Evolutionary conservation across 2,797 vertebrate species (phyloP), one percentile per base, ranked within the genome.

Genomic region (Salmo trutta): DNA sequence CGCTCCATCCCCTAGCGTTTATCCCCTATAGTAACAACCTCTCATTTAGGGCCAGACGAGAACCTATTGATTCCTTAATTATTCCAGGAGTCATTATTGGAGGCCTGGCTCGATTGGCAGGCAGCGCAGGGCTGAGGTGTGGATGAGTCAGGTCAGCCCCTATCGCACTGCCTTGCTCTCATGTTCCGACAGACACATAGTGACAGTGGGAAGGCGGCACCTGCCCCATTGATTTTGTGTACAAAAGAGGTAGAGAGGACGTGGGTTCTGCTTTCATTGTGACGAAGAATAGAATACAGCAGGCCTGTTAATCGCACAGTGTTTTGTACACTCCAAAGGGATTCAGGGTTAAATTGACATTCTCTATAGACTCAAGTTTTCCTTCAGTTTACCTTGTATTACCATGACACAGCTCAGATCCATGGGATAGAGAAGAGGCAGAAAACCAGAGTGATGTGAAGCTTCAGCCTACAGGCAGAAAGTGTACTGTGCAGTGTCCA

Each of bases 191-290:
- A 89, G 90, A 91, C 90, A 87, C 83, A 86, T 85, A 77, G 82
- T 84, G 90, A 91, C 90, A 90, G 85, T 74, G 81, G 72, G 77
- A 84, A 87, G 87, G 89, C 77, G 87, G 88, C 84, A 82, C 85
- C 80, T 77, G 81, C 24, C 87, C 88, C 89, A 91, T 89, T 92
- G 90, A 91, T 91, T 90, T 86, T 77, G 84, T 87, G 91, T 87
- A 90, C 86, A 91, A 91, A 90, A 84, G 83, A 84, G 72, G 77
- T 77, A 79, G 65, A 87, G 79, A 87, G 76, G n/a, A 27, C 21
- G 36, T 10, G n/a, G 10, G 67, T 52, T 21, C 47, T 24, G 33
- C 83, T 87, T 86, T 88, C 2, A 12, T 47, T 79, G 86, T 88
- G 87, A 27, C 84, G 85, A 90, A 89, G 85, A 90, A 85, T 84